Conservation (phyloP, 2,113 vertebrate species). For the Camelus bactrianus region DNA sequence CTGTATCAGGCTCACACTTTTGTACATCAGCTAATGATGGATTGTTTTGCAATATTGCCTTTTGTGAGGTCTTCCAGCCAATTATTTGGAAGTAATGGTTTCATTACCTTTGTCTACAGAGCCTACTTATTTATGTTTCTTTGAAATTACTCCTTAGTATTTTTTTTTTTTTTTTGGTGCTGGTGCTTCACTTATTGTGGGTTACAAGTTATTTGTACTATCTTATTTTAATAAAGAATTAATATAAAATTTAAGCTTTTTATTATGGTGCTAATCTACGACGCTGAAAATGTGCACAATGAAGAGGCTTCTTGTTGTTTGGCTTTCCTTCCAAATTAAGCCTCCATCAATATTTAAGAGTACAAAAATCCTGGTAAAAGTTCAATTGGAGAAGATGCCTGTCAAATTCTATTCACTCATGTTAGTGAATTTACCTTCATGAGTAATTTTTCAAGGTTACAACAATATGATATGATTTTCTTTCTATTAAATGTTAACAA, state of each 20-base stretch:
- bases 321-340: background rate
- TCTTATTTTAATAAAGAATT: background rate
- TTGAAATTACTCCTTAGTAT: background rate
- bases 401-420: background rate
- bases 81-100: background rate
- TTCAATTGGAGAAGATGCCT: background rate
- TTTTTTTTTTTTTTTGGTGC: background rate
- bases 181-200: background rate
- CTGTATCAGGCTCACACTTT: background rate
- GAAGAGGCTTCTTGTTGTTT: background rate
- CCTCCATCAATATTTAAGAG: background rate
- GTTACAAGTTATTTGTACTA: background rate
- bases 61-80: background rate
- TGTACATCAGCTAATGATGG: background rate
- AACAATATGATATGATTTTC: background rate
- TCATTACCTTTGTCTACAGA: background rate
- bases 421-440: background rate
- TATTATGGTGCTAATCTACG: background rate
- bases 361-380: background rate
- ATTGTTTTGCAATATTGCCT: background rate
- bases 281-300: background rate
- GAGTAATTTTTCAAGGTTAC: background rate
- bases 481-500: slow-evolving; percentile 9
- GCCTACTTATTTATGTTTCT: background rate
- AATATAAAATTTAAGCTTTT: background rate